Evolutionary conservation across 2,888 invertebrate species (phyloP), one percentile per base, ranked within the genome.

Genomic region (Aspidiotus rigidus): DNA sequence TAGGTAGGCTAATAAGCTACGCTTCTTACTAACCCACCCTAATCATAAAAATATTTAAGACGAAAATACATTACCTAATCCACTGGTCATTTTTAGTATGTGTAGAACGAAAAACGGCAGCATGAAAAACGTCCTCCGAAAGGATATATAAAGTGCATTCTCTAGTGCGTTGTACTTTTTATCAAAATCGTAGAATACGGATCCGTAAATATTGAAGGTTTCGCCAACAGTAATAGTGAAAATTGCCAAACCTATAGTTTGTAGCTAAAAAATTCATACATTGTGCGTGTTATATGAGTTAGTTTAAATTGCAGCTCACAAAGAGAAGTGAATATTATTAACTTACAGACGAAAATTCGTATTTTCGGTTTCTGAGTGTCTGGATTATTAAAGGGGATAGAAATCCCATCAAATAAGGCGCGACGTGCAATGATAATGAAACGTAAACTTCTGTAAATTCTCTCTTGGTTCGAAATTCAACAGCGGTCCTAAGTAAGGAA

Each of bases 361-460:
- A 49, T 49, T 49, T 49, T 49, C n/a, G 10, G 11, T 49, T n/a
- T 13, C 6, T 49, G 3, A 49, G n/a, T 49, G 2, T 49, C n/a
- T n/a, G 49, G 6, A n/a, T n/a, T 49, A n/a, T n/a, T 13, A n/a
- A 2, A 1, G 49, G 11, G 6, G 49, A 49, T 13, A 49, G 6
- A 49, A 49, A 49, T 49, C 49, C 49, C n/a, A 49, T n/a, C n/a
- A 49, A n/a, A n/a, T 49, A 49, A n/a, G 49, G 49, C 6, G 11
- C 49, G 3, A 49, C 49, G n/a, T n/a, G 49, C 6, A n/a, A 49
- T 49, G 49, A 49, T n/a, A 49, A 49, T 3, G 49, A 13, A 49
- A 49, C 49, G 49, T 49, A 49, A 49, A 49, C 49, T n/a, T 49
- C n/a, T 11, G n/a, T 49, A n/a, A 49, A 49, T n/a, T 49, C 49